A percentile compares a stretch with the other conserved stretches of the same genome.
These are phyloP conservation scores for Heliconius cydno DNA, from an alignment of 2,888 invertebrate genomes.

Conservation along the genomic window DNA sequence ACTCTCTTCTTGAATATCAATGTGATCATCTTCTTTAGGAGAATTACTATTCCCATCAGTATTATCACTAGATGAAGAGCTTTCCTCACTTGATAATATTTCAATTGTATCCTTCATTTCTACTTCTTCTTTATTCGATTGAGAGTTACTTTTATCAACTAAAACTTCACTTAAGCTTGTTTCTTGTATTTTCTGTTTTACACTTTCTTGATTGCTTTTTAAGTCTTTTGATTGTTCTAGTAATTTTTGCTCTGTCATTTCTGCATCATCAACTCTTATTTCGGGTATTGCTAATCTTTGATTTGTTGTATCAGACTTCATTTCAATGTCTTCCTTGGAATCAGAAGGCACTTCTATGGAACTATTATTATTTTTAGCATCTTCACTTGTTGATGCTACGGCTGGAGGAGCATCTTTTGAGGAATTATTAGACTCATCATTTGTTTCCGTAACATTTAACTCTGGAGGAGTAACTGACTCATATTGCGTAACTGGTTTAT, in stretches of 20 bases:
- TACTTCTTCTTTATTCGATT: slow-evolving; percentile 68
- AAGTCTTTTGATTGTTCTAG: slow-evolving; percentile 58
- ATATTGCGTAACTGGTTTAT: slow-evolving; percentile 62
- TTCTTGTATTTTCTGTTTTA: slow-evolving; percentile 52
- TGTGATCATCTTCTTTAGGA: slow-evolving; percentile 64
- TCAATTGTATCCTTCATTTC: slow-evolving; percentile 70
- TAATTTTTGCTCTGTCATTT: slow-evolving; percentile 73
- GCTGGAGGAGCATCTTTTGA: slow-evolving; percentile 44
- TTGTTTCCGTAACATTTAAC: slow-evolving; percentile 54
- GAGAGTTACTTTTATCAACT: slow-evolving; percentile 69
- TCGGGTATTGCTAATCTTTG: slow-evolving; percentile 67
- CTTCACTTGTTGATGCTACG: slow-evolving; percentile 51
- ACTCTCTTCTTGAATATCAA: slow-evolving; percentile 49
- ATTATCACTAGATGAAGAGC: slow-evolving; percentile 77
- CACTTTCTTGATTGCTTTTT: slow-evolving; percentile 50
- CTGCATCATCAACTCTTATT: slow-evolving; percentile 75
- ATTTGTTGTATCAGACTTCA: slow-evolving; percentile 56
- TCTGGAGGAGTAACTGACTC: slow-evolving; percentile 70
- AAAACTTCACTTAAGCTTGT: slow-evolving; percentile 46
- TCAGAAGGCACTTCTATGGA: slow-evolving; percentile 44
- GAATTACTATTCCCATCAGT: slow-evolving; percentile 78
- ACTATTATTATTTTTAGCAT: slow-evolving; percentile 53
- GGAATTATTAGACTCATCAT: slow-evolving; percentile 41
- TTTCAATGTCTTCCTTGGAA: slow-evolving; percentile 61
- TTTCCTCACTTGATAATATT: slow-evolving; percentile 76